Evolutionary conservation across 2,888 invertebrate genomes (phyloP).

Genomic region (Eupeodes latifasciatus): DNA sequence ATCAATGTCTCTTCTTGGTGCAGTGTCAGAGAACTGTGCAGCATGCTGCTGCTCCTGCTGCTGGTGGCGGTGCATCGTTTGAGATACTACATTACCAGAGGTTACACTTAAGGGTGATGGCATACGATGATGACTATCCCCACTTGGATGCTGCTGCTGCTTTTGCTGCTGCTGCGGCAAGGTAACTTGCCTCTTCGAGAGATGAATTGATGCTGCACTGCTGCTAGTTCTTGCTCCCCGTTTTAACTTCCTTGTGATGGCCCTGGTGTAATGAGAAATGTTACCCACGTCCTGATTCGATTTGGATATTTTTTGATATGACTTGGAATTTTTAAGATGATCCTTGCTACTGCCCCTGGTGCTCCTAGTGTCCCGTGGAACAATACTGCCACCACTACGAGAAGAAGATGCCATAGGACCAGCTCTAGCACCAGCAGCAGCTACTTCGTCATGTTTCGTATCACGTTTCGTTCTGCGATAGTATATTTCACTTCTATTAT

Average conservation of each 20-base stretch:
- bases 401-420: constrained; percentile 12
- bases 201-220: constrained; percentile 68
- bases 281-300: constrained; percentile 78
- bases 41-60: constrained; percentile 65
- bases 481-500: constrained; percentile 76
- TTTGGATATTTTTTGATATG: constrained; percentile 75
- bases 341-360: constrained; percentile 53
- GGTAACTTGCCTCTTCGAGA: constrained; percentile 72
- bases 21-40: constrained; percentile 69
- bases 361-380: constrained; percentile 47
- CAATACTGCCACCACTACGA: constrained; percentile 51
- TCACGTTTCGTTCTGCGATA: constrained; percentile 75
- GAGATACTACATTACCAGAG: constrained; percentile 64
- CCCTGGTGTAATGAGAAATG: constrained; percentile 82
- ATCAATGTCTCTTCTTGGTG: constrained; percentile 77
- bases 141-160: constrained; percentile 58
- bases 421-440: constrained; percentile 24
- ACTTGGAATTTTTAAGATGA: constrained; percentile 73
- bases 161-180: constrained; percentile 52
- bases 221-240: constrained; percentile 39
- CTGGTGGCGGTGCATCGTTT: constrained; percentile 72
- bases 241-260: constrained; percentile 57
- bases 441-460: constrained; percentile 74
- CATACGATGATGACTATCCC: constrained; percentile 70
- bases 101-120: constrained; percentile 58